Evolutionary conservation across 2,888 invertebrate genomes (phyloP).

Genomic region (Ormyrus pomaceus): DNA sequence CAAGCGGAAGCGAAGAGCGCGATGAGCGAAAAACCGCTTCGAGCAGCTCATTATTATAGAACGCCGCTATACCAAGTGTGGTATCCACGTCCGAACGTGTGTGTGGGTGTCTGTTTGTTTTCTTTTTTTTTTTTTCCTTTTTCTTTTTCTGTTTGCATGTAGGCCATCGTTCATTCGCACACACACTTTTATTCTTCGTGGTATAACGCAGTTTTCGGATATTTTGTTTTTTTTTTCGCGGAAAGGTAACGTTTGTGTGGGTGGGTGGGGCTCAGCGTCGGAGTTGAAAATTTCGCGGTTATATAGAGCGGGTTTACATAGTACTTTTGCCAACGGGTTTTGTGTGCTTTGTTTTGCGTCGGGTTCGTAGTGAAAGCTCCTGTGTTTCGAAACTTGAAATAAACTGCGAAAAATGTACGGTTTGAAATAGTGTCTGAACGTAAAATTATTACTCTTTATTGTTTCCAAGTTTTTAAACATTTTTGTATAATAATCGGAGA

Average conservation of each 20-base stretch:
- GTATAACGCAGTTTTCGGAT: not conserved
- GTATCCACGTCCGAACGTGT: conserved; percentile 54
- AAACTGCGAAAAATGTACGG: too few relatives aligned
- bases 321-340: not conserved
- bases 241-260: not conserved
- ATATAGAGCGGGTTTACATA: conserved; percentile 4
- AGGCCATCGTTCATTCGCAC: conserved; percentile 19
- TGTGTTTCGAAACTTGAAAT: too few relatives aligned
- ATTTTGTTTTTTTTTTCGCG: too few relatives aligned
- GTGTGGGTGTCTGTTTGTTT: conserved; percentile 2
- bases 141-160: conserved; percentile 5
- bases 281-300: conserved; percentile 24
- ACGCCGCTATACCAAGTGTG: conserved; percentile 55
- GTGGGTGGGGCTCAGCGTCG: not conserved
- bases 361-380: too few relatives aligned
- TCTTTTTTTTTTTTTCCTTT: not conserved
- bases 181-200: too few relatives aligned
- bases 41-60: conserved; percentile 43
- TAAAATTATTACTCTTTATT: too few relatives aligned
- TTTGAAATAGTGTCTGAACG: too few relatives aligned
- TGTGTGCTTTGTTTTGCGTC: not conserved
- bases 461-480: too few relatives aligned
- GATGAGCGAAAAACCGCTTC: conserved; percentile 48
- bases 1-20: conserved; percentile 52
- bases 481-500: too few relatives aligned